Percentiles rank a stretch among this genome's conserved stretches.
Conservation (phyloP, 2,797 vertebrate species). For the Sebastes cheni region DNA sequence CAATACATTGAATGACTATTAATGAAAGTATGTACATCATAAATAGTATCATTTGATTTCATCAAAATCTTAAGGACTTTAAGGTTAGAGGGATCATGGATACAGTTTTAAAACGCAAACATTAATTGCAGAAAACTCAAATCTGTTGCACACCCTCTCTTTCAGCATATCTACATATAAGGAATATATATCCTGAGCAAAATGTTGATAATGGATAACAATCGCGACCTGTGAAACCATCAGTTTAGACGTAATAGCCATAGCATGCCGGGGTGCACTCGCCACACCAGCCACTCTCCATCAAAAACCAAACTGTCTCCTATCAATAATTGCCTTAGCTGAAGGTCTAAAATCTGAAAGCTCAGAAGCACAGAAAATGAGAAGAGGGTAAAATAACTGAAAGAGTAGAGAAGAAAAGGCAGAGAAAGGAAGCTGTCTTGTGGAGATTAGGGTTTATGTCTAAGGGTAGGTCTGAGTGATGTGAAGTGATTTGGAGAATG, state of each 20-base stretch:
- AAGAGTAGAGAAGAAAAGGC: background rate
- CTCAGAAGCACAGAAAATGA: background rate
- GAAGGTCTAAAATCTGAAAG: background rate
- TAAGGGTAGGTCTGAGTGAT: conserved; percentile 45
- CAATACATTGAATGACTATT: background rate
- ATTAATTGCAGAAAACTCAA: background rate
- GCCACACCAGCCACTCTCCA: background rate
- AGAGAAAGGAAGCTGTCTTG: conserved; percentile 2
- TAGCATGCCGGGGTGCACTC: background rate
- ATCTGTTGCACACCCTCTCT: background rate
- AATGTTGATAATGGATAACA: background rate
- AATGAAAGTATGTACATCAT: background rate
- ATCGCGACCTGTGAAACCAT: background rate
- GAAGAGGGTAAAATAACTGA: background rate
- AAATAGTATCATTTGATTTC: too few species aligned
- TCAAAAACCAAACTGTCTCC: background rate
- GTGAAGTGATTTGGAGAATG: conserved; percentile 59
- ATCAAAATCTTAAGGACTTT: background rate
- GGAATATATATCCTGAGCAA: background rate
- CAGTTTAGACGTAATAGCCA: background rate
- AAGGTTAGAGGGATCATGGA: background rate
- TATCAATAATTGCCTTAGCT: background rate
- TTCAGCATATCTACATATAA: background rate
- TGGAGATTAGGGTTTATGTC: conserved; percentile 24
- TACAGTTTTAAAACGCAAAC: background rate